Percentiles rank a stretch among this genome's conserved stretches.
phyloP scores from a whole-genome alignment of 2,888 invertebrate genomes.

The Hedya salicella region DNA sequence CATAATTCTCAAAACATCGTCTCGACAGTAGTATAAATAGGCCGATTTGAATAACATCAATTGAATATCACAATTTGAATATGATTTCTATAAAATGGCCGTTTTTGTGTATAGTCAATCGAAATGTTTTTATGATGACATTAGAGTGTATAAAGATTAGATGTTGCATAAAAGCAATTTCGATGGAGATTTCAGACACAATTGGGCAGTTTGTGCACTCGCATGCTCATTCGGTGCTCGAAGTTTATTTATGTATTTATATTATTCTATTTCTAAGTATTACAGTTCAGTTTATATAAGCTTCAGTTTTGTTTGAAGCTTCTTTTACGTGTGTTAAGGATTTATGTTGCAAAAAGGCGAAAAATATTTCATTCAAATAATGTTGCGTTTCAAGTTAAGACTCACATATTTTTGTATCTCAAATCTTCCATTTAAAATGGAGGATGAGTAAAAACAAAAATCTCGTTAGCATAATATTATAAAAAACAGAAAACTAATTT shows the following conservation, averaged over 20 bases:
- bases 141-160: not conserved
- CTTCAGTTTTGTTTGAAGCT: conserved; percentile 30
- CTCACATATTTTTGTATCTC: too few relatives aligned
- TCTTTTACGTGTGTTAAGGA: conserved; percentile 17
- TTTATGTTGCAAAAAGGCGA: conserved; percentile 19
- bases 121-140: conserved; percentile 8
- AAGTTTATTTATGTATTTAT: conserved; percentile 34
- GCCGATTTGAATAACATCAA: not conserved
- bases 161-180: conserved; percentile 21
- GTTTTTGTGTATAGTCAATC: not conserved
- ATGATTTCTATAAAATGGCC: not conserved
- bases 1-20: conserved; percentile 7
- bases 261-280: conserved; percentile 19
- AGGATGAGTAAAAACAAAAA: too few relatives aligned
- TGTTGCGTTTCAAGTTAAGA: too few relatives aligned
- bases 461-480: too few relatives aligned
- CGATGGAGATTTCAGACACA: conserved; percentile 2
- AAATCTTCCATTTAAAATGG: too few relatives aligned
- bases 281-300: conserved; percentile 14
- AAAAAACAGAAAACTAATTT: not conserved
- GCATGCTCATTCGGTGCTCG: conserved; percentile 79
- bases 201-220: conserved; percentile 58
- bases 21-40: not conserved
- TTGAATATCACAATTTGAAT: conserved; percentile 10
- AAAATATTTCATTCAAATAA: too few relatives aligned